These are phyloP conservation scores for Knipowitschia caucasica DNA, from an alignment of 2,797 vertebrate genomes.

Conservation along the genomic window DNA sequence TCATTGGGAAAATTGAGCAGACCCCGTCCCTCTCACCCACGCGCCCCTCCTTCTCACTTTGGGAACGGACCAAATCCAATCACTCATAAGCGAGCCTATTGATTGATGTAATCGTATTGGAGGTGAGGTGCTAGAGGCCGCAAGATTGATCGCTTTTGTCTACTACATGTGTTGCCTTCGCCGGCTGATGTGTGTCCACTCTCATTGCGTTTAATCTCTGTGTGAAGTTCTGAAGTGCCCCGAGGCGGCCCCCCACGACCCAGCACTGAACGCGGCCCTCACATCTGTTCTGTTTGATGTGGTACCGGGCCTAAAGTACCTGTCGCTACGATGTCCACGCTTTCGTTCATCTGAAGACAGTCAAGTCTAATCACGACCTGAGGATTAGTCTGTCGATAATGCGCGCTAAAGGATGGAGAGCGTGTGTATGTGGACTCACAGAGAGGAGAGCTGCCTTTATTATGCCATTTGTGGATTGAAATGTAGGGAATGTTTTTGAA, in stretches of 20 bases:
- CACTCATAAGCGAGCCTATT: conserved; percentile 82
- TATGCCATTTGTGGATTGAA: no score
- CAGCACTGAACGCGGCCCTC: neutral
- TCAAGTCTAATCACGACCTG: neutral
- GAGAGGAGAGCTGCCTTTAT: no score
- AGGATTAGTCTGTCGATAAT: neutral
- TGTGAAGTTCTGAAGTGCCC: conserved; percentile 53
- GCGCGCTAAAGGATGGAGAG: conserved; percentile 1
- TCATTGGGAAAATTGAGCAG: conserved; percentile 80
- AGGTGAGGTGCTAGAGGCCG: conserved; percentile 66
- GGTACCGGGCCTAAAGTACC: conserved; percentile 13
- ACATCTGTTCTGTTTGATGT: conserved; percentile 32
- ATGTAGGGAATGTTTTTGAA: no score
- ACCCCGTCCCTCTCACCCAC: conserved; percentile 26
- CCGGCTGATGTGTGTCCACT: conserved; percentile 68
- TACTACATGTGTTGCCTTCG: conserved; percentile 74
- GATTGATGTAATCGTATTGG: conserved; percentile 86
- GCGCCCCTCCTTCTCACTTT: conserved; percentile 39
- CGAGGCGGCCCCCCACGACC: conserved; percentile 5
- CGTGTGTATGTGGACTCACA: no score
- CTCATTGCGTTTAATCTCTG: conserved; percentile 75
- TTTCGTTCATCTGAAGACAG: neutral
- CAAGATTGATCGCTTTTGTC: conserved; percentile 80
- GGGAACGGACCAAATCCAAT: conserved; percentile 78
- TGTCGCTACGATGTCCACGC: conserved; percentile 18